Base-by-base conservation (phyloP, 2,797 vertebrate genomes). In the Poeciliopsis paucimaculata region DNA sequence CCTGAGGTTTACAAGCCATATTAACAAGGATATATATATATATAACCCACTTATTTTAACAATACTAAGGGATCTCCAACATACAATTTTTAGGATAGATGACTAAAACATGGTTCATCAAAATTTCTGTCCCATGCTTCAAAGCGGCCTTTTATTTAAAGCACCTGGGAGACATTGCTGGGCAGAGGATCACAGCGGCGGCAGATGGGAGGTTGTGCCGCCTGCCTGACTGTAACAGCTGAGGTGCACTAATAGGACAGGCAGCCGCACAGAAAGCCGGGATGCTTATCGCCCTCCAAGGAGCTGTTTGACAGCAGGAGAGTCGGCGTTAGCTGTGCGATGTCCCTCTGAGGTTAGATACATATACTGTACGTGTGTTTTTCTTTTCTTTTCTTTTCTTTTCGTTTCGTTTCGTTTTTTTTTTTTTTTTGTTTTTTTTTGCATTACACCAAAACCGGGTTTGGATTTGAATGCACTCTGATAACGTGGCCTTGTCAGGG, bases 201-300 rank as follows among this genome's bases (percentile, higher is more conserved):
- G 97, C 97, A 98, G 98, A 99, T 99, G 98, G 97, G 95, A 95
- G 96, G 95, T 95, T 96, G 96, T 94, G 97, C 97, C 96, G 96
- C 95, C 95, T 96, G 96, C 96, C 97, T 98, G 96, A 97, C 96
- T 97, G 96, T 96, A 98, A 97, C 94, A 96, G 96, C 86, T 96
- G 97, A 97, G 96, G 96, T 96, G 95, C 96, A 97, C 97, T 97
- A 97, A 97, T 97, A 97, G 97, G 97, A 96, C 96, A 95, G 94
- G 96, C 96, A 96, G 93, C 96, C 96, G 96, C 96, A 96, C 95
- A 93, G 95, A 97, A 95, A 97, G 97, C 96, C 95, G 95, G 93
- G 96, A 95, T 94, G 97, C 96, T 97, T 97, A 98, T 98, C 95
- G 94, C 96, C 97, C 97, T 98, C 97, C 57, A 83, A 96, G 97